A percentile compares a stretch with the other conserved stretches of the same genome.
Conservation (phyloP, 1,140 invertebrate species). For the Colletes gigas region DNA sequence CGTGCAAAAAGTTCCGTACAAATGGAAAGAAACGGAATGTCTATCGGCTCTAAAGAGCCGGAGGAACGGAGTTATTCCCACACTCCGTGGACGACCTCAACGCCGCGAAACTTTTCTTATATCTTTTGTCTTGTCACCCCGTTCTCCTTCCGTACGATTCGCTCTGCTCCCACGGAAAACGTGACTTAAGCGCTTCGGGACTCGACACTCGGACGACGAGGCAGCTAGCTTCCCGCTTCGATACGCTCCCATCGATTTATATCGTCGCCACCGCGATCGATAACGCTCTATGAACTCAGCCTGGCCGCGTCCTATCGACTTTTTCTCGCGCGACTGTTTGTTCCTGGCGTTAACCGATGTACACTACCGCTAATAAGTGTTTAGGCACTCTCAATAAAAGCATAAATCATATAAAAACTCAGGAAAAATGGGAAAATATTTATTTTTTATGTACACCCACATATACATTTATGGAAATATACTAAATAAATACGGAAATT, state of each 20-base stretch:
- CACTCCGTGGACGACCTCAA: constrained; percentile 61
- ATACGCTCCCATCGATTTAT: background rate
- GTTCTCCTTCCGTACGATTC: constrained; percentile 58
- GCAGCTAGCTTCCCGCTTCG: background rate
- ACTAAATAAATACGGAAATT: too few relatives aligned
- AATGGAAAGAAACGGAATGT: constrained; percentile 36
- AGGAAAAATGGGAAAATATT: too few relatives aligned
- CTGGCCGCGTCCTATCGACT: too few relatives aligned
- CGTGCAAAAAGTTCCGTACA: constrained; percentile 8
- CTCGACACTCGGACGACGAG: constrained; percentile 24
- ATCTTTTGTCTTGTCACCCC: constrained; percentile 70
- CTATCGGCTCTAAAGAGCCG: constrained; percentile 43
- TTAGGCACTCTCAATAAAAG: too few relatives aligned
- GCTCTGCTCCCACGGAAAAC: constrained; percentile 70
- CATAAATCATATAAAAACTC: too few relatives aligned
- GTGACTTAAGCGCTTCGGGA: constrained; percentile 50
- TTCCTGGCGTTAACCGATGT: too few relatives aligned
- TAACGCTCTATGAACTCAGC: background rate
- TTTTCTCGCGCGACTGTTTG: too few relatives aligned
- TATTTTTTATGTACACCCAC: too few relatives aligned
- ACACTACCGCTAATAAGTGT: too few relatives aligned
- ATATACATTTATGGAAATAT: too few relatives aligned
- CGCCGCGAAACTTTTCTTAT: constrained; percentile 62
- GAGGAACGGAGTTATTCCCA: constrained; percentile 58
- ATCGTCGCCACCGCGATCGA: background rate